phyloP scores from a whole-genome alignment of 2,888 invertebrate genomes.

The Lasioglossum zephyrum region DNA sequence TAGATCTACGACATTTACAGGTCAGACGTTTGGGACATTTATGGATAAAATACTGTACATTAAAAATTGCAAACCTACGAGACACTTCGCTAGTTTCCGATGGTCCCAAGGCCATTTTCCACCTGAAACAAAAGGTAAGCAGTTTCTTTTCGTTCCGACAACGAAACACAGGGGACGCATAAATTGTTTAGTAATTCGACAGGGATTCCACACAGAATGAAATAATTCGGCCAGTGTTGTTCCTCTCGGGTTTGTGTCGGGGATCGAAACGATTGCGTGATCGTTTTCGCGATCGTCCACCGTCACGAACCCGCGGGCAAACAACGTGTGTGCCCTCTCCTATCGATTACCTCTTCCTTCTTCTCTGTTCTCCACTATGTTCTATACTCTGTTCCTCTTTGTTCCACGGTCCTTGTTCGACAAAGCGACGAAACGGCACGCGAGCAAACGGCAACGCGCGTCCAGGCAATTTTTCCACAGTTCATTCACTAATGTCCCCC shows the following conservation, averaged over 20 bases:
- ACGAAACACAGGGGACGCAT: background rate
- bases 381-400: background rate
- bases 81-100: background rate
- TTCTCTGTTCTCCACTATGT: background rate
- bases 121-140: background rate
- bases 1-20: no score
- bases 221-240: background rate
- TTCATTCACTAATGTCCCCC: constrained; percentile 48
- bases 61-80: no score
- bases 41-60: no score
- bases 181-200: constrained; percentile 5
- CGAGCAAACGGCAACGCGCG: constrained; percentile 12
- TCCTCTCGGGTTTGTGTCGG: background rate
- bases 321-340: constrained; percentile 24
- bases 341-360: constrained; percentile 38
- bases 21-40: no score
- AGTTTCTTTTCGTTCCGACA: background rate
- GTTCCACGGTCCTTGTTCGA: constrained; percentile 14
- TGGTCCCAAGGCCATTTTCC: background rate
- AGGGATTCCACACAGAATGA: background rate
- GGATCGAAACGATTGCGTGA: constrained; percentile 5
- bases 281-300: background rate
- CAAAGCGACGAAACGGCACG: constrained; percentile 38
- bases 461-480: constrained; percentile 36
- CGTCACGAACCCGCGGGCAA: background rate